Base-by-base conservation (phyloP, 2,113 vertebrate genomes). In the Laticauda colubrina region DNA sequence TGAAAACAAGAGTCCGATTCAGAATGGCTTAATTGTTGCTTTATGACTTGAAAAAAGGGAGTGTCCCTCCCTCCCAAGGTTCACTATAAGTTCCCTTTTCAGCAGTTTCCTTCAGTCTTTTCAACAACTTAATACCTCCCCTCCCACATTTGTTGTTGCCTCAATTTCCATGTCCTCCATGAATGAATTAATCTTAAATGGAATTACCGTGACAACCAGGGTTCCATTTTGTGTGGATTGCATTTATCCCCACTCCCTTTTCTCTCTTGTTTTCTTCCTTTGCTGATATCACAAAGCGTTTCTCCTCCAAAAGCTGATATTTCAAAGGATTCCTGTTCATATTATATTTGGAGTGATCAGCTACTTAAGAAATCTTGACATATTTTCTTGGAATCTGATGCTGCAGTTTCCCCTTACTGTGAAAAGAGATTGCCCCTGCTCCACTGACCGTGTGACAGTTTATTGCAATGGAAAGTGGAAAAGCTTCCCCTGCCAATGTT, bases 151-250 rank as follows among this genome's bases (percentile, higher is more conserved):
- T 21, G 24, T 24, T 20, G 57, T 6, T n/a, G 1, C 81, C 55
- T 86, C 43, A 34, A 51, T 23, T 53, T 57, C 5, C 18, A 29
- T 23, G 34, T 24, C 57, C 85, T 92, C 45, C 45, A 54, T 3
- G 3, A 51, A 14, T 8, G 87, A 39, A 39, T 26, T 26, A 3
- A 54, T 54, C 5, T 20, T 14, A 43, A 39, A 20, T 8, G 43
- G 53, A 24, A 12, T 34, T 86, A 57, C 55, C 14, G 21, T 87
- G 29, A 51, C 86, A 51, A 34, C 53, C 3, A 29, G 56, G 26
- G 43, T 89, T 85, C 45, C 12, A 18, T 48, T 90, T 34, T 54
- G 92, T 90, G 75, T 93, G 89, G 48, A 26, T 64, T 90, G 85
- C 75, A 86, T 48, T 53, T 51, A 21, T 92, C 43, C 69, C 43